Conservation (phyloP, 2,113 vertebrate genomes). For the Ceratotherium simum region DNA sequence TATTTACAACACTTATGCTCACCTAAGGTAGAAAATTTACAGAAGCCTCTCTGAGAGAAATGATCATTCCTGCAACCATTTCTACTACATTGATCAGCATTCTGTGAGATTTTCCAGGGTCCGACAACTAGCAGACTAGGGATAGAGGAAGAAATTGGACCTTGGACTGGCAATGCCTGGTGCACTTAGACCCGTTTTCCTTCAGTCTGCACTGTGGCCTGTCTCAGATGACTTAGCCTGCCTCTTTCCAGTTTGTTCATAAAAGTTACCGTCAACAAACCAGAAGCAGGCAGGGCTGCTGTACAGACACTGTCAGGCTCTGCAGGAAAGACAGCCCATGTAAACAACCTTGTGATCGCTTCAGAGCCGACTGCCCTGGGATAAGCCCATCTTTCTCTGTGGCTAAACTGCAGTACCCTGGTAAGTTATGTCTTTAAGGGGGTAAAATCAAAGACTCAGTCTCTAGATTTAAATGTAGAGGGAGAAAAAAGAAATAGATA, state of each 20-base stretch:
- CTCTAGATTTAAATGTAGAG: conserved; percentile 23
- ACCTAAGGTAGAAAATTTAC: not conserved
- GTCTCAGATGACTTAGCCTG: not conserved
- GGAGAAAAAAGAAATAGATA: not conserved
- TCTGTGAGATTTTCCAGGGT: conserved; percentile 36
- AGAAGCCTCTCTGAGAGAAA: not conserved
- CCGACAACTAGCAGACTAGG: conserved; percentile 26
- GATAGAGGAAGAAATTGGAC: not conserved
- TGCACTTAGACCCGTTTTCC: not conserved
- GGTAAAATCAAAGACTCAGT: not conserved
- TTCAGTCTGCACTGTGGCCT: conserved; percentile 11
- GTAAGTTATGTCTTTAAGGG: conserved; percentile 10
- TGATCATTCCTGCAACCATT: conserved; percentile 49
- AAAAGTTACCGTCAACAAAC: conserved; percentile 71
- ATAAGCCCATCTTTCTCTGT: conserved; percentile 14
- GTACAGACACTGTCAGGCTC: conserved; percentile 54
- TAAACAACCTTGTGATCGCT: conserved; percentile 82
- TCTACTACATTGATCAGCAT: conserved; percentile 60
- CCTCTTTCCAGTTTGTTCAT: conserved; percentile 2
- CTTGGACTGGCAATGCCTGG: not conserved
- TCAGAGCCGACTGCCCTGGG: not conserved
- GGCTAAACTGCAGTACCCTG: not conserved
- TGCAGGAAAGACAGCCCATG: conserved; percentile 84
- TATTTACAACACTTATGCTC: not conserved
- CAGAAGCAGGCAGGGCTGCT: conserved; percentile 69